These are phyloP conservation scores for Pachycephus smyrnensis DNA, from an alignment of 2,888 invertebrate genomes.

Conservation along the genomic window DNA sequence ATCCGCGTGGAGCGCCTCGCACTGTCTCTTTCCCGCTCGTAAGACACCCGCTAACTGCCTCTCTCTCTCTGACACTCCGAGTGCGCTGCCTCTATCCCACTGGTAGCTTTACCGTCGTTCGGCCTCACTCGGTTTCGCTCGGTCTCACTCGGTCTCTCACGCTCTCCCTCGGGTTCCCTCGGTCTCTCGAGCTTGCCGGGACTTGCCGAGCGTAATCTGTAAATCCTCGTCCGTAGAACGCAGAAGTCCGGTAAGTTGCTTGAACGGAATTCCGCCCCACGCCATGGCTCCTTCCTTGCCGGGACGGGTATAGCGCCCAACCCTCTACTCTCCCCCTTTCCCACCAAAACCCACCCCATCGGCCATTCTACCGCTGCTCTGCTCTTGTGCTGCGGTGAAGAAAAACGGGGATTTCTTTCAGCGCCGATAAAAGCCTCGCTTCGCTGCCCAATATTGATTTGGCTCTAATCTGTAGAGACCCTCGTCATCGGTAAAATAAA, in stretches of 20 bases:
- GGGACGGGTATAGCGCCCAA: slow-evolving; percentile 1
- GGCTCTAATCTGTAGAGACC: slow-evolving; percentile 63
- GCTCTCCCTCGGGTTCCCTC: slow-evolving; percentile 1
- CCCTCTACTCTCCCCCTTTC: slow-evolving; percentile 24
- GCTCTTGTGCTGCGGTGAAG: slow-evolving; percentile 2
- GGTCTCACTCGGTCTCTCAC: slow-evolving; percentile 37
- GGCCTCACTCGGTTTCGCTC: slow-evolving; percentile 28
- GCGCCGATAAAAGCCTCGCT: slow-evolving; percentile 63
- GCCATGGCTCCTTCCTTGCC: not conserved
- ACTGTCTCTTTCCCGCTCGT: slow-evolving; percentile 7
- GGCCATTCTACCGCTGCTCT: not conserved
- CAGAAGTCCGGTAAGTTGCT: slow-evolving; percentile 65
- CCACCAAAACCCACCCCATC: slow-evolving; percentile 25
- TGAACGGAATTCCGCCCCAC: slow-evolving; percentile 55
- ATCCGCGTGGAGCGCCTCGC: slow-evolving; percentile 45
- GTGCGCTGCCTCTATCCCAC: slow-evolving; percentile 14
- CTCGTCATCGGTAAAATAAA: slow-evolving; percentile 61
- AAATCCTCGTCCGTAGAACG: slow-evolving; percentile 64
- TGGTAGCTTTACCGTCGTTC: slow-evolving; percentile 2
- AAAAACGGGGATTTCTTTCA: slow-evolving; percentile 55
- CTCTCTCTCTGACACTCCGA: slow-evolving; percentile 19
- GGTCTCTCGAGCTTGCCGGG: slow-evolving; percentile 18
- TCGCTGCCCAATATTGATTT: slow-evolving; percentile 66
- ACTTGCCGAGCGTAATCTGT: slow-evolving; percentile 61
- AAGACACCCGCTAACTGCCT: not conserved